phyloP scores from a whole-genome alignment of 1,140 invertebrate genomes.

The Aporrectodea caliginosa region DNA sequence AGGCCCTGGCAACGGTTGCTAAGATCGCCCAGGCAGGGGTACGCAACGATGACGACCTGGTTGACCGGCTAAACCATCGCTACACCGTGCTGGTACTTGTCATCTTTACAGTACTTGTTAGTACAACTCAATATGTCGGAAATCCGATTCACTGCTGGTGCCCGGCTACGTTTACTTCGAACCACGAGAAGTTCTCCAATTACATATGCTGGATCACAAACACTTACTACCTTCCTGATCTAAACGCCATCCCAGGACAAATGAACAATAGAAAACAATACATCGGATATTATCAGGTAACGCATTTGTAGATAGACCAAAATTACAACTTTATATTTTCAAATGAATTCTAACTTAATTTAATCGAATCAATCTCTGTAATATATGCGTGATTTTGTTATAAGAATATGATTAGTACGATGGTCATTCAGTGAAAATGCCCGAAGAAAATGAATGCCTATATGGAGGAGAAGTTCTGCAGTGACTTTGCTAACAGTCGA shows the following conservation, averaged over 20 bases:
- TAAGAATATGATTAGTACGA: too few species aligned
- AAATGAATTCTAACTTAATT: too few species aligned
- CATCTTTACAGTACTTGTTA: slow-evolving; percentile 61
- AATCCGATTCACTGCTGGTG: slow-evolving; percentile 53
- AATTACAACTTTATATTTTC: too few species aligned
- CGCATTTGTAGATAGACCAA: too few species aligned
- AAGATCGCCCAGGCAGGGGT: slow-evolving; percentile 49
- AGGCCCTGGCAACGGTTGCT: slow-evolving; percentile 40
- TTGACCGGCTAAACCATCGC: slow-evolving; percentile 50
- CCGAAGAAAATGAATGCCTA: too few species aligned
- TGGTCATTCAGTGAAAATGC: too few species aligned
- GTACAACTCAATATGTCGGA: slow-evolving; percentile 91
- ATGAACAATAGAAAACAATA: slow-evolving; percentile 38
- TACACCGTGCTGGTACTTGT: slow-evolving; percentile 52
- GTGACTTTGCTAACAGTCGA: too few species aligned
- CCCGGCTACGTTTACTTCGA: slow-evolving; percentile 53
- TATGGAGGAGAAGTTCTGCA: too few species aligned
- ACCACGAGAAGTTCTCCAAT: slow-evolving; percentile 51
- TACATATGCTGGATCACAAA: slow-evolving; percentile 54
- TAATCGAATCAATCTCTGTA: too few species aligned
- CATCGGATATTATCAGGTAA: slow-evolving; percentile 56
- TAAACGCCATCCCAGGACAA: slow-evolving; percentile 14
- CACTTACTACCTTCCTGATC: slow-evolving; percentile 39
- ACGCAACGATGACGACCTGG: slow-evolving; percentile 49
- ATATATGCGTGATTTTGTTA: too few species aligned